Evolutionary conservation across 2,797 vertebrate species (phyloP).

Genomic region (Hafferia zeledoni): DNA sequence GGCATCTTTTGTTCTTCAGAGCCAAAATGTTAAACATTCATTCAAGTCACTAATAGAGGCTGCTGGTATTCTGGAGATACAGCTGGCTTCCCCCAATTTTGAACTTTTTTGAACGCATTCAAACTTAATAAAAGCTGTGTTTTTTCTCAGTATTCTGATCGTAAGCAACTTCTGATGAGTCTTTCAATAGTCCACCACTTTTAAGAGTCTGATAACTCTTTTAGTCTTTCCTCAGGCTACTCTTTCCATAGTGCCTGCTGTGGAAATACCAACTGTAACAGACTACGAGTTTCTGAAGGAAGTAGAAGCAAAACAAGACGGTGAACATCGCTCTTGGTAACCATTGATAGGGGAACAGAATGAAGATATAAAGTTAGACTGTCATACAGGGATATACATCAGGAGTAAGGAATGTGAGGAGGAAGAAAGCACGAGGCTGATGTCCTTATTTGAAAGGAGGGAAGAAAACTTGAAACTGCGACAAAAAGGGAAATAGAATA

Average conservation of each 20-base stretch:
- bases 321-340: neutral
- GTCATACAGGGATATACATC: fast-evolving
- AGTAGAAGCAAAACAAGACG: neutral
- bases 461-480: neutral
- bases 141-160: neutral
- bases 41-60: neutral
- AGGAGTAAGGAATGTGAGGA: neutral
- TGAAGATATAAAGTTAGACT: neutral
- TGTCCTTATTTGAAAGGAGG: neutral
- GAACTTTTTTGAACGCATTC: neutral
- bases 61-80: neutral
- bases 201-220: neutral
- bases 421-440: neutral
- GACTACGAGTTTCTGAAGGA: neutral
- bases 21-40: neutral
- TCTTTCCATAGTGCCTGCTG: neutral
- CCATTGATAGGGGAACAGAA: fast-evolving
- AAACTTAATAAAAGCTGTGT: neutral
- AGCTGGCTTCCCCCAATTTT: neutral
- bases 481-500: neutral
- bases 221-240: neutral
- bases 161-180: neutral
- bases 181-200: neutral
- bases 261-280: fast-evolving
- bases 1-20: neutral